Evolutionary conservation across 2,113 vertebrate genomes (phyloP).

Genomic region (Sclerurus mexicanus): DNA sequence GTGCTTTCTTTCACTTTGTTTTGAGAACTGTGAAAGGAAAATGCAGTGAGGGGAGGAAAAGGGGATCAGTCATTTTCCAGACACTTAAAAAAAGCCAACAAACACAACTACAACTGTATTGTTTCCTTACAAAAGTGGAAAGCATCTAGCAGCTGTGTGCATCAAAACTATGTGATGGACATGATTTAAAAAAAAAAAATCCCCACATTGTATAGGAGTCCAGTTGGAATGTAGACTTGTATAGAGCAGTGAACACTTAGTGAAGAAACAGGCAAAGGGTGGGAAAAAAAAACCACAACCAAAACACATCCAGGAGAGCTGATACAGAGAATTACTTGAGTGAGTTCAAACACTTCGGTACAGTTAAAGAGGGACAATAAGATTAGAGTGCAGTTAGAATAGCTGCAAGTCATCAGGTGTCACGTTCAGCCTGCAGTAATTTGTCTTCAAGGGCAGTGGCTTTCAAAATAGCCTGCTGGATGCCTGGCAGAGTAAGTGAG

Average conservation of each 20-base stretch:
- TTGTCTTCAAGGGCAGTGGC: neutral
- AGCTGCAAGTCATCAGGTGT: conserved; percentile 3
- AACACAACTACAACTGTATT: neutral
- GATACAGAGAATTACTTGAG: neutral
- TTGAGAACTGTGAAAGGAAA: neutral
- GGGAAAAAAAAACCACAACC: neutral
- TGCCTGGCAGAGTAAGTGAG: neutral
- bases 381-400: neutral
- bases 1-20: neutral
- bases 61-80: neutral
- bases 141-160: neutral
- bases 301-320: neutral
- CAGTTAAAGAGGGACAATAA: neutral
- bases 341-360: neutral
- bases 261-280: neutral
- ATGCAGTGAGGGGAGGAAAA: neutral
- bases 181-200: neutral
- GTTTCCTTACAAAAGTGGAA: neutral
- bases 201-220: neutral
- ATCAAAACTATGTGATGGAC: neutral
- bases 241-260: neutral
- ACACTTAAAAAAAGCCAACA: neutral
- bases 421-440: neutral
- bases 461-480: conserved; percentile 18
- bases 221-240: neutral